phyloP scores from a whole-genome alignment of 2,888 invertebrate genomes.

The Leptopilina myrica region DNA sequence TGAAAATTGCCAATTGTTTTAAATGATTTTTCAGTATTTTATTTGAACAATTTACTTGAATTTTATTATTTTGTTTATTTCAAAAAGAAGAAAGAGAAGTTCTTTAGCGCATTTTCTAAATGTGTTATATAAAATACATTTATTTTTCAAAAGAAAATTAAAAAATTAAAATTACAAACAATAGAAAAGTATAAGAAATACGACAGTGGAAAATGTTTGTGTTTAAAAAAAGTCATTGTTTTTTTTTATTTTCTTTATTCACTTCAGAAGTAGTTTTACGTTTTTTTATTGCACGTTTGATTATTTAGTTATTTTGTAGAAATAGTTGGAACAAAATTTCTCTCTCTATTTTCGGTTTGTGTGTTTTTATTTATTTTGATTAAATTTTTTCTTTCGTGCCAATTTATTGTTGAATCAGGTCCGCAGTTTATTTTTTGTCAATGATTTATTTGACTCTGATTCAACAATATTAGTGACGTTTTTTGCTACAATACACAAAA shows the following conservation, averaged over 20 bases:
- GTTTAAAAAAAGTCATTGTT: neutral
- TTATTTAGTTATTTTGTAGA: neutral
- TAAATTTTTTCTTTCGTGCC: neutral
- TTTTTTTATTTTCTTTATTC: neutral
- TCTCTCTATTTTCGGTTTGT: neutral
- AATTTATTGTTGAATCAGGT: neutral
- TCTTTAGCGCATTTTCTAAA: conserved; percentile 33
- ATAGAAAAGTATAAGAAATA: no score
- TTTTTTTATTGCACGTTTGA: neutral
- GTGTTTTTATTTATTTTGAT: neutral
- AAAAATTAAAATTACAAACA: no score
- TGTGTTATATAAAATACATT: neutral
- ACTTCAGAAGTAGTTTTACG: no score
- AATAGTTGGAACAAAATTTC: neutral
- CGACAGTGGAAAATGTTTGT: no score
- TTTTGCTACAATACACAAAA: neutral
- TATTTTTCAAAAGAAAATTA: neutral
- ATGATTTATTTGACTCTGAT: neutral
- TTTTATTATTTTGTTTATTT: neutral
- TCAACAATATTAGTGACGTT: neutral
- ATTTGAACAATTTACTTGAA: neutral
- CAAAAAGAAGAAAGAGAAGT: neutral
- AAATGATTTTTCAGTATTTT: neutral
- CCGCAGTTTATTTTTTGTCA: no score
- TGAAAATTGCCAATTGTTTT: conserved; percentile 7